Base-by-base conservation (phyloP, 1,140 invertebrate species). In the Aphelinus certus region DNA sequence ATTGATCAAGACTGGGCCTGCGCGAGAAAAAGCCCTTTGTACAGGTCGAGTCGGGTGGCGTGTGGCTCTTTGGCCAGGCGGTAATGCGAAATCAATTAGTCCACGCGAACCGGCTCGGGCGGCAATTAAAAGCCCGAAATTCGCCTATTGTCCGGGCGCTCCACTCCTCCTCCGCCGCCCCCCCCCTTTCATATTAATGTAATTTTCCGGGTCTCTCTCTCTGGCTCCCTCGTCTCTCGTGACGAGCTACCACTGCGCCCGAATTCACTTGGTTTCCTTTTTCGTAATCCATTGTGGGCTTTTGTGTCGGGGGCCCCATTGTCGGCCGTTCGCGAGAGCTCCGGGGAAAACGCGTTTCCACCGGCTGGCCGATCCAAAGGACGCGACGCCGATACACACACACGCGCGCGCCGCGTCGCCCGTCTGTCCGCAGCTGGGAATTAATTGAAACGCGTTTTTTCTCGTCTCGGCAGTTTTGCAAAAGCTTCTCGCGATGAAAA, bases 231-330 rank as follows among this genome's bases (percentile, higher is more conserved):
- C 26, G 26, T 26, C 26, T 26, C 26, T 26, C 26, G 26, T 26
- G 26, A 26, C 26, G 26, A 26, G 26, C 26, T 26, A 26, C 26
- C 26, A 26, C 26, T 60, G n/a, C 48, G 53, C 46, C 3, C 47
- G 80, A 82, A 83, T 83, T 84, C 83, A 82, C 78, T 83, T 79
- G 81, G 76, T 79, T 83, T 83, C 79, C 78, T 82, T 82, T 82
- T 82, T 81, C 77, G 64, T 75, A 79, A 83, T 82, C 81, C 80
- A 83, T 83, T 81, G 81, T 79, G 75, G 55, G 80, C 68, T 76
- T 81, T 83, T 82, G 81, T 81, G 65, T 68, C 66, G 43, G 4
- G 69, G 4, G 69, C 53, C 62, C 73, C 76, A 83, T 81, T 81
- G 80, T 81, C 70, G 69, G 26, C 26, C 26, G 26, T 26, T 26